Conservation (phyloP, 2,797 vertebrate species). For the Cynodonichthys magdalenae region DNA sequence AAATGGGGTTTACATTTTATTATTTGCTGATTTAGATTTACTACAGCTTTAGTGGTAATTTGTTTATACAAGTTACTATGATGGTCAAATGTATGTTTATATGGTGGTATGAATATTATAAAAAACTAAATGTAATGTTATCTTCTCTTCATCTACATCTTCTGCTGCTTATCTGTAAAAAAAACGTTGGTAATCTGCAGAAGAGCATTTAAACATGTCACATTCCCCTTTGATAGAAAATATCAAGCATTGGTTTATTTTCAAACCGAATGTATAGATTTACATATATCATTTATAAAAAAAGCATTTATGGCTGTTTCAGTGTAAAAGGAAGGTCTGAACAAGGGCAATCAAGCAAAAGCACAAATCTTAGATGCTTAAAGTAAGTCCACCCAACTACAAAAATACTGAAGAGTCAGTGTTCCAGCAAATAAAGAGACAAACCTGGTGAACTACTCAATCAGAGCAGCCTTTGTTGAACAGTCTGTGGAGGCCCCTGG, state of each 20-base stretch:
- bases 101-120: no score
- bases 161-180: no score
- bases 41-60: no score
- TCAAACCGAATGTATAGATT: not conserved
- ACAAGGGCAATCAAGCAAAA: not conserved
- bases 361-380: not conserved
- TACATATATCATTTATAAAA: not conserved
- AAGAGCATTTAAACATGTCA: no score
- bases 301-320: not conserved
- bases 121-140: no score
- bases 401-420: not conserved
- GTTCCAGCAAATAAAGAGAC: not conserved
- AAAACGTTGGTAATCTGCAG: no score
- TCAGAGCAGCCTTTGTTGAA: conserved; percentile 43
- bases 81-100: no score
- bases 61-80: no score
- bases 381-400: not conserved
- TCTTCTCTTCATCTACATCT: no score
- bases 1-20: no score
- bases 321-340: not conserved
- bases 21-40: no score
- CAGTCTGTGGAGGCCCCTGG: conserved; percentile 36
- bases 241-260: not conserved
- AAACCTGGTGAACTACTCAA: conserved; percentile 34
- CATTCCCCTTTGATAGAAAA: no score